phyloP scores from a whole-genome alignment of 2,888 invertebrate genomes.

The Trypoxylon attenuatum region DNA sequence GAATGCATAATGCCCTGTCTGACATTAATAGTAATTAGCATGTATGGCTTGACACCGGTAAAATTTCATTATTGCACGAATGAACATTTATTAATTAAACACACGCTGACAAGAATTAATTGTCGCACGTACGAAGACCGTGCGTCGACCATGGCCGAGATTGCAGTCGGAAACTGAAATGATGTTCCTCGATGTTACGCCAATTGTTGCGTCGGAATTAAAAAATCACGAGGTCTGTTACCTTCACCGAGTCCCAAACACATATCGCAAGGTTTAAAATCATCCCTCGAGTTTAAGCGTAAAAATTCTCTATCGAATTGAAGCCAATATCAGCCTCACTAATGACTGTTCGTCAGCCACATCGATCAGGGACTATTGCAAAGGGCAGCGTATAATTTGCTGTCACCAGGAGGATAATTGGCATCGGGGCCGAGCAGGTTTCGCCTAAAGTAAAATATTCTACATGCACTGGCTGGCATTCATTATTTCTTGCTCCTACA shows the following conservation, averaged over 20 bases:
- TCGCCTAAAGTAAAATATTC: conserved; percentile 25
- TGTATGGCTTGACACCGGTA: background rate
- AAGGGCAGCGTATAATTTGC: conserved; percentile 6
- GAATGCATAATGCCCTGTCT: background rate
- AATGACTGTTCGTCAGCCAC: background rate
- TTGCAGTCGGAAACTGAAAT: too few species aligned
- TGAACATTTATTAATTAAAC: conserved; percentile 26
- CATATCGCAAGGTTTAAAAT: background rate
- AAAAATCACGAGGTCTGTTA: too few species aligned
- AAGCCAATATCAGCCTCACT: background rate
- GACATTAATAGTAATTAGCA: conserved; percentile 1
- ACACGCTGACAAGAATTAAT: conserved; percentile 17
- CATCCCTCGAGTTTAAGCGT: background rate
- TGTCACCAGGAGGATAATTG: conserved; percentile 8
- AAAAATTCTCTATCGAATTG: background rate
- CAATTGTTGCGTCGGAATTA: too few species aligned
- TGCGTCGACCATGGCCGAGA: too few species aligned
- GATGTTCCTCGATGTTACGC: too few species aligned
- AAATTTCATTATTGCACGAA: conserved; percentile 19
- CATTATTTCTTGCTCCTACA: conserved; percentile 28
- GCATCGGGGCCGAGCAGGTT: background rate
- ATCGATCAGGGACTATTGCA: conserved; percentile 14
- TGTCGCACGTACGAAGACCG: conserved; percentile 1
- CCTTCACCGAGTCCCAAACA: background rate
- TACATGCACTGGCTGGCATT: conserved; percentile 12